phyloP scores from a whole-genome alignment of 2,888 invertebrate genomes.

The Erannis defoliaria region DNA sequence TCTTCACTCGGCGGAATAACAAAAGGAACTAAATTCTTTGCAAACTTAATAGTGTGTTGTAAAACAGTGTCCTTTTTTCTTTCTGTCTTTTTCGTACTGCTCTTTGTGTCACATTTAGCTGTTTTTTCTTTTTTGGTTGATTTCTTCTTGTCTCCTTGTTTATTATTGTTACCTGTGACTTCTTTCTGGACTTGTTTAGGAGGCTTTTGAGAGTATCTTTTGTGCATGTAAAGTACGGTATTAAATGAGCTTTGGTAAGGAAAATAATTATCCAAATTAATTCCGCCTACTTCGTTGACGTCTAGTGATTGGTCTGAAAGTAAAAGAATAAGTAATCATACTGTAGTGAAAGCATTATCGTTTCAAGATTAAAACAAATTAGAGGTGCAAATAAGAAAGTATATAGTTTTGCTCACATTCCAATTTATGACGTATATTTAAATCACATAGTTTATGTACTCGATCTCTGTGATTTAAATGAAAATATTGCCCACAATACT shows the following conservation, averaged over 20 bases:
- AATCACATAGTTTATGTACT: too few species aligned
- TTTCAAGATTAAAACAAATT: too few species aligned
- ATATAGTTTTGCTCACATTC: too few species aligned
- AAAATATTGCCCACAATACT: too few species aligned
- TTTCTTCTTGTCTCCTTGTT: slow-evolving; percentile 40
- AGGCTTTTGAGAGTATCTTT: slow-evolving; percentile 57
- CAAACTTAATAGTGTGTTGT: slow-evolving; percentile 72
- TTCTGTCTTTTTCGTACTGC: slow-evolving; percentile 46
- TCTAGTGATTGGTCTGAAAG: slow-evolving; percentile 26
- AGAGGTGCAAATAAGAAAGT: too few species aligned
- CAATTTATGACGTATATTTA: too few species aligned
- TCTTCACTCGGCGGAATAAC: slow-evolving; percentile 66
- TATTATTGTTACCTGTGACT: slow-evolving; percentile 40
- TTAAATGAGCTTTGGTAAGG: slow-evolving; percentile 65
- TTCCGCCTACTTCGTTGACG: slow-evolving; percentile 58
- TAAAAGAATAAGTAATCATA: neutral
- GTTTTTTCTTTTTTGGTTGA: slow-evolving; percentile 28
- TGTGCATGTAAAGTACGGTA: slow-evolving; percentile 72
- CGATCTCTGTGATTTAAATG: too few species aligned
- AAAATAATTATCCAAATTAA: slow-evolving; percentile 69
- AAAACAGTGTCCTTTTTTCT: slow-evolving; percentile 59
- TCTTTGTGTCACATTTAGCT: slow-evolving; percentile 38
- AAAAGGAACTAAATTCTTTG: slow-evolving; percentile 70
- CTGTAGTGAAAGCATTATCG: neutral
- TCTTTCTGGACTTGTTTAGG: slow-evolving; percentile 39